These are phyloP conservation scores for Mormyrus proboscirostris DNA, from an alignment of 2,797 vertebrate genomes.

Conservation along the genomic window DNA sequence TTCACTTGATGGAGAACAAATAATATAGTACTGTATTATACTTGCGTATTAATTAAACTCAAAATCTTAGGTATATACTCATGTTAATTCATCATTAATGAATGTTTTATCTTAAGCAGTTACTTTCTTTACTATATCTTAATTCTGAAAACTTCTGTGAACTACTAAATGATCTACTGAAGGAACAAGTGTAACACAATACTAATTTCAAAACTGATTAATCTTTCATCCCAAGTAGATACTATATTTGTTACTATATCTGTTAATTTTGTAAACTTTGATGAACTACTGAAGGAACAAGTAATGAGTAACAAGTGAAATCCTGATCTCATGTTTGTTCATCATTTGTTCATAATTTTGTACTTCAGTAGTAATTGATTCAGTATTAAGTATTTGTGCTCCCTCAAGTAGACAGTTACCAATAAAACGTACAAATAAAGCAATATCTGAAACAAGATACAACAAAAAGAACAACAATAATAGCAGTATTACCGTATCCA, in stretches of 20 bases:
- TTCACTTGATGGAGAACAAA: neutral
- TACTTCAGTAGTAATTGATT: neutral
- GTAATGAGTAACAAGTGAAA: too few relatives aligned
- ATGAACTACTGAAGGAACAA: too few relatives aligned
- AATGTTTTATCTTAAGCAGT: neutral
- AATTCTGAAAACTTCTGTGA: neutral
- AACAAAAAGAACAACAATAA: neutral
- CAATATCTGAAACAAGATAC: neutral
- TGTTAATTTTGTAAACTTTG: too few relatives aligned
- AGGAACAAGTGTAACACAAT: neutral
- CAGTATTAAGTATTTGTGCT: neutral
- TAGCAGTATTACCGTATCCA: slow-evolving; percentile 65
- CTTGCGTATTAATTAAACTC: neutral
- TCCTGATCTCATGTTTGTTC: neutral
- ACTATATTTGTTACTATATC: neutral
- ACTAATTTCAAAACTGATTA: neutral
- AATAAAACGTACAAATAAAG: neutral
- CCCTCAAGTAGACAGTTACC: neutral
- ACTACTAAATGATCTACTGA: neutral
- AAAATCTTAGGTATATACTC: neutral
- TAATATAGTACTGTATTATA: neutral
- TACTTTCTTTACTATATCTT: neutral
- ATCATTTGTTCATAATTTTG: neutral
- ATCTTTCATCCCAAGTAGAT: neutral
- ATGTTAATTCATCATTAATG: neutral